phyloP scores from a whole-genome alignment of 2,888 invertebrate species.

The Orchestes rusci region DNA sequence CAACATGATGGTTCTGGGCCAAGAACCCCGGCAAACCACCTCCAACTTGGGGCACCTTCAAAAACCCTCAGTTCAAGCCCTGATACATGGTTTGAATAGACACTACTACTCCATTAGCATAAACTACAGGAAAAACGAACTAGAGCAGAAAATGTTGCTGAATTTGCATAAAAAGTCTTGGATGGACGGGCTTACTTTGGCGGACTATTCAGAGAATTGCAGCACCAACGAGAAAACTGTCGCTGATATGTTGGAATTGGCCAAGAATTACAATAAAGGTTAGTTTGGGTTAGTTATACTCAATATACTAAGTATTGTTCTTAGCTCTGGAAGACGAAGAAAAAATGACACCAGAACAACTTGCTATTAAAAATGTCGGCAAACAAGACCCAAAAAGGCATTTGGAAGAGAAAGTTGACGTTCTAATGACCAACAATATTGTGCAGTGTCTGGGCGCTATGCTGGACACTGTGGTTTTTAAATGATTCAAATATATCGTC shows the following conservation, averaged over 20 bases:
- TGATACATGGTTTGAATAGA: conserved; percentile 96
- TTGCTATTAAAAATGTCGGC: conserved; percentile 99
- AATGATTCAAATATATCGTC: no score
- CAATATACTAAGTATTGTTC: conserved; percentile 1
- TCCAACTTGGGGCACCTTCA: conserved; percentile 98
- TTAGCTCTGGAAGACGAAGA: conserved; percentile 94
- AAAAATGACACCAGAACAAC: conserved; percentile 97
- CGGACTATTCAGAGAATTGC: conserved; percentile 90
- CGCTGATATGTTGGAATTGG: conserved; percentile 92
- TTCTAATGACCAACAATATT: conserved; percentile 94
- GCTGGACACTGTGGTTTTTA: conserved; percentile 89
- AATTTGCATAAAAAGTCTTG: conserved; percentile 98
- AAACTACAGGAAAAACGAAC: conserved; percentile 97
- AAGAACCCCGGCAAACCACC: conserved; percentile 97
- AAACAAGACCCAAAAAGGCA: conserved; percentile 99
- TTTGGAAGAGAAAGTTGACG: conserved; percentile 96
- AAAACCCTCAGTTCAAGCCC: conserved; percentile 97
- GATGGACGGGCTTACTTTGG: conserved; percentile 91
- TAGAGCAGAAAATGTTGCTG: conserved; percentile 98
- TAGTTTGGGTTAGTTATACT: conserved; percentile 1
- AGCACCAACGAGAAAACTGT: conserved; percentile 90
- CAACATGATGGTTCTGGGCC: conserved; percentile 97
- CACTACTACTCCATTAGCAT: conserved; percentile 99
- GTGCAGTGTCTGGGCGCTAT: conserved; percentile 96
- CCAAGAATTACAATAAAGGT: conserved; percentile 78